Percentiles rank a stretch among this genome's conserved stretches.
phyloP scores from a whole-genome alignment of 1,140 invertebrate species.

The Magallana angulata region DNA sequence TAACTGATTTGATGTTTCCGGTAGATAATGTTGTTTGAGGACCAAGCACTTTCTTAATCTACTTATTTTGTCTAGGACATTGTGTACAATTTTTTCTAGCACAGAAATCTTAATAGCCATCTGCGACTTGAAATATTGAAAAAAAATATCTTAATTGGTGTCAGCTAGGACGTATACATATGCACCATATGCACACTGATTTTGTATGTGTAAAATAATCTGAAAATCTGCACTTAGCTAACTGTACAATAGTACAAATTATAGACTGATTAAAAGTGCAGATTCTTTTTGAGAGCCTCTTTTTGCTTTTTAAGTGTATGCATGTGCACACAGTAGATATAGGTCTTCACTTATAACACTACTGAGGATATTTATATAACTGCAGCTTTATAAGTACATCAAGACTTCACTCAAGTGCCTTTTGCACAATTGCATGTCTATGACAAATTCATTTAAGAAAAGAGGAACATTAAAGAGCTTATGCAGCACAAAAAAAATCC shows the following conservation, averaged over 20 bases:
- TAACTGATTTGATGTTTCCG: constrained; percentile 35
- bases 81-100: not conserved
- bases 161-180: not conserved
- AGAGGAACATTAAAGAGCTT: not conserved
- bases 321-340: not conserved
- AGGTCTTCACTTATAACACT: not conserved
- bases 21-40: not conserved
- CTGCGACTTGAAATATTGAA: constrained; percentile 3
- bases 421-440: not conserved
- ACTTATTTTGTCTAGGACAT: constrained; percentile 1
- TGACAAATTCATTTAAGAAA: not conserved
- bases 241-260: not conserved
- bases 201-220: not conserved
- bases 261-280: not conserved
- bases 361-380: not conserved
- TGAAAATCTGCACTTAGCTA: not conserved
- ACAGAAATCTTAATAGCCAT: not conserved
- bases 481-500: not conserved
- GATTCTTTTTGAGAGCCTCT: not conserved
- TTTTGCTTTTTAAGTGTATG: not conserved
- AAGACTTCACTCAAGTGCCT: not conserved
- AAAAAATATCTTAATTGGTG: not conserved
- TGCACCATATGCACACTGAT: no score
- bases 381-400: not conserved
- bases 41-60: constrained; percentile 20